Percentiles rank a stretch among this genome's conserved stretches.
Conservation (phyloP, 2,888 invertebrate genomes). For the Willowsia nigromaculata region DNA sequence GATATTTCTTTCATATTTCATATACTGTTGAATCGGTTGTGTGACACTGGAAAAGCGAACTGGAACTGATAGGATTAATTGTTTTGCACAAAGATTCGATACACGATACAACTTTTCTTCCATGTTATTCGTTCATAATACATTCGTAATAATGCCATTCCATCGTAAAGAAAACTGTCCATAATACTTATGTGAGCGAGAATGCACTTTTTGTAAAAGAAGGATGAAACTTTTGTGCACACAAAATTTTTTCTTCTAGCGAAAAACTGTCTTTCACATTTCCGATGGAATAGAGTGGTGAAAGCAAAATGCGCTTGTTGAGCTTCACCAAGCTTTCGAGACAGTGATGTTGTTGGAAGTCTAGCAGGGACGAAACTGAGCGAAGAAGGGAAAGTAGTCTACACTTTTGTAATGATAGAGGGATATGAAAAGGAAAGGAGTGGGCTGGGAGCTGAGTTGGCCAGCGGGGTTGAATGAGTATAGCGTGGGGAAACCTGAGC, state of each 20-base stretch:
- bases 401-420: conserved; percentile 29
- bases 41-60: neutral
- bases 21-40: neutral
- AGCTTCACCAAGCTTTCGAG: conserved; percentile 5
- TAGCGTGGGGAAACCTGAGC: neutral
- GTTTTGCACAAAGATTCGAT: neutral
- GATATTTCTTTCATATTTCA: neutral
- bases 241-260: neutral
- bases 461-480: conserved; percentile 11
- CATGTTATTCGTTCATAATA: too few species aligned
- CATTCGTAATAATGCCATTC: neutral
- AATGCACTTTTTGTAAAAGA: neutral
- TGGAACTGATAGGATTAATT: neutral
- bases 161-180: neutral
- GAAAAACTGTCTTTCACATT: neutral
- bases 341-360: conserved; percentile 58
- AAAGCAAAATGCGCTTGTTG: neutral
- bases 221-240: too few species aligned
- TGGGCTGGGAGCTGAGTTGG: conserved; percentile 28
- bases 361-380: conserved; percentile 58
- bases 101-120: neutral
- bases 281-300: neutral
- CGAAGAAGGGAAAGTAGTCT: neutral
- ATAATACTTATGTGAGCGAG: neutral
- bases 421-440: conserved; percentile 3